Evolutionary conservation across 1,140 invertebrate species (phyloP), one percentile per base, ranked within the genome.

Genomic region (Heliothis subflexa): DNA sequence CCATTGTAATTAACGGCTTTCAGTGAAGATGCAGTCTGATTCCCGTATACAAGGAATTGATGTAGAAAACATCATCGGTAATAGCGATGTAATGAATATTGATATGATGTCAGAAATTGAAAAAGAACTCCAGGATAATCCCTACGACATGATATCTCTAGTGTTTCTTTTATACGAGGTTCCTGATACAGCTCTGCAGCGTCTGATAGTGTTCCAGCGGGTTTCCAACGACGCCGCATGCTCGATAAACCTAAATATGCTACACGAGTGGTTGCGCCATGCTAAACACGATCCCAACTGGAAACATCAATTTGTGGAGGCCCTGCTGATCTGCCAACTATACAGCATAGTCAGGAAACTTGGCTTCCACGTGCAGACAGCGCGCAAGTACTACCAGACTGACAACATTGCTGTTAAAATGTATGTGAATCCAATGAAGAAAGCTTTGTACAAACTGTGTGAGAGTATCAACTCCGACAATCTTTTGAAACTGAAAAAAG

Each of bases 111-210:
- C 85, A 12, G 75, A 87, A 78, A 88, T 94, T 49, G 88, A 94
- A 86, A 91, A 92, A 80, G 90, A 93, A 75, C 78, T 83, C 70
- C 74, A 78, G n/a, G 73, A 79, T 11, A 70, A 92, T 61, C 78
- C 88, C 1, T 87, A 89, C 62, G 92, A 94, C 74, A 83, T 93
- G 62, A 84, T 87, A 25, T 93, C 93, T 2, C 74, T 94, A n/a
- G 93, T 93, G 40, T 94, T 93, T 80, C 83, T 94, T 12, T 74
- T 94, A 3, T 94, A 94, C 68, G 91, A 93, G 40, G 79, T 86
- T 28, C 91, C 93, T 1, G 89, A 93, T 57, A 93, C 91, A 21
- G 93, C 93, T 1, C 81, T 94, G 28, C 90, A 94, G 78, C 84
- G 88, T 40, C 84, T 94, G 16, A 82, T 88, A 70, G 82, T 92